These are phyloP conservation scores for Aleiodes leptofemur DNA, from an alignment of 2,888 invertebrate species.

Conservation along the genomic window DNA sequence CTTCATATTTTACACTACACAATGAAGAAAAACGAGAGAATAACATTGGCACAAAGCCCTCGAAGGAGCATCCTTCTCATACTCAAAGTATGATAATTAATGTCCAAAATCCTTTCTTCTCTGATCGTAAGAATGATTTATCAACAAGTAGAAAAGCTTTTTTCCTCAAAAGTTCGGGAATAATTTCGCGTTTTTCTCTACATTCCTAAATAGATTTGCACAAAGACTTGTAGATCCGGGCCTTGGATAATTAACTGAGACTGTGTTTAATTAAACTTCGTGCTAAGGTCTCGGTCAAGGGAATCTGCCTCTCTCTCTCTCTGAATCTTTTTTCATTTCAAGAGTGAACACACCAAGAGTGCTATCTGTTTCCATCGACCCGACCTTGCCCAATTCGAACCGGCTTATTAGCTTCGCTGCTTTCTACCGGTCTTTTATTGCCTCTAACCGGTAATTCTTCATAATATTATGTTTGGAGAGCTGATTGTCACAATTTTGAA, in stretches of 20 bases:
- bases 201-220: constrained; percentile 11
- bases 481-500: not conserved
- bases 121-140: not conserved
- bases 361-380: constrained; percentile 30
- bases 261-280: constrained; percentile 20
- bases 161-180: not conserved
- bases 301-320: constrained; percentile 13
- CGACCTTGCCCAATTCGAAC: constrained; percentile 43
- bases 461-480: constrained; percentile 8
- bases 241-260: constrained; percentile 5
- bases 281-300: constrained; percentile 42
- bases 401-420: constrained; percentile 31
- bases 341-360: constrained; percentile 3
- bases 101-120: no score
- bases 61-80: no score
- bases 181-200: not conserved
- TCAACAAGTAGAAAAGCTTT: not conserved
- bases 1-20: constrained; percentile 10
- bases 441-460: constrained; percentile 15
- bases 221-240: constrained; percentile 1
- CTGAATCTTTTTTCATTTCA: not conserved
- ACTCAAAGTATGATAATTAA: not conserved
- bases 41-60: not conserved
- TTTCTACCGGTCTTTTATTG: constrained; percentile 33
- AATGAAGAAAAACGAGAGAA: not conserved